Evolutionary conservation across 2,888 invertebrate genomes (phyloP).

Genomic region (Onchidella celtica): DNA sequence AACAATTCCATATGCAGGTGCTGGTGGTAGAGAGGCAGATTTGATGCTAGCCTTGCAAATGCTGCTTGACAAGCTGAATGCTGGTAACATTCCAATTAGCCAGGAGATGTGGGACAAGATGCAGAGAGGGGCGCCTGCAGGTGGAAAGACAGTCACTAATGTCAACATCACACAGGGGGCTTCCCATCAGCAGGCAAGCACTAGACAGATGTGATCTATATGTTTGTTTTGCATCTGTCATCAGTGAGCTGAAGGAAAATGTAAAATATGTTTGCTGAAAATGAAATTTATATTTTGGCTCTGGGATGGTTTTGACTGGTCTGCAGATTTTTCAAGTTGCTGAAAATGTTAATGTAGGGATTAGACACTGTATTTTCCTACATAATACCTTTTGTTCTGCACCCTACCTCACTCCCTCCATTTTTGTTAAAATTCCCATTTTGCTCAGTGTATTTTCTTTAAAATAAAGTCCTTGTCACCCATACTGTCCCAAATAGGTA

Average conservation of each 20-base stretch:
- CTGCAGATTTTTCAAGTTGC: too few relatives aligned
- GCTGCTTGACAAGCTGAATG: slow-evolving; percentile 73
- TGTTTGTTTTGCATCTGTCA: neutral
- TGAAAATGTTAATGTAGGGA: too few relatives aligned
- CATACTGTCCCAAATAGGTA: too few relatives aligned
- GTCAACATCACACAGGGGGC: slow-evolving; percentile 50
- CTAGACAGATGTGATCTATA: too few relatives aligned
- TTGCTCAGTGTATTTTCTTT: too few relatives aligned
- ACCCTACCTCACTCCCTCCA: too few relatives aligned
- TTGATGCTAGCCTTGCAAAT: slow-evolving; percentile 74
- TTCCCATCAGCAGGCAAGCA: slow-evolving; percentile 54
- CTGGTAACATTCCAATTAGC: slow-evolving; percentile 74
- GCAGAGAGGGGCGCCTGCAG: slow-evolving; percentile 59
- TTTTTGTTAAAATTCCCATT: too few relatives aligned
- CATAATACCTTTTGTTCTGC: too few relatives aligned
- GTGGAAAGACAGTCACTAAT: slow-evolving; percentile 34
- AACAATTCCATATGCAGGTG: too few relatives aligned
- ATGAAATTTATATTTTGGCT: neutral
- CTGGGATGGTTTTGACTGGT: too few relatives aligned
- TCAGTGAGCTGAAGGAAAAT: neutral
- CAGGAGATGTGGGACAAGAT: slow-evolving; percentile 67
- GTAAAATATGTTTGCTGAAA: neutral
- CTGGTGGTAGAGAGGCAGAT: slow-evolving; percentile 68
- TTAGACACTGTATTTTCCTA: too few relatives aligned
- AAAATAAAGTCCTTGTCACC: too few relatives aligned